These are phyloP conservation scores for Drosophila arawakana DNA, from an alignment of 1,140 invertebrate species.

Conservation along the genomic window DNA sequence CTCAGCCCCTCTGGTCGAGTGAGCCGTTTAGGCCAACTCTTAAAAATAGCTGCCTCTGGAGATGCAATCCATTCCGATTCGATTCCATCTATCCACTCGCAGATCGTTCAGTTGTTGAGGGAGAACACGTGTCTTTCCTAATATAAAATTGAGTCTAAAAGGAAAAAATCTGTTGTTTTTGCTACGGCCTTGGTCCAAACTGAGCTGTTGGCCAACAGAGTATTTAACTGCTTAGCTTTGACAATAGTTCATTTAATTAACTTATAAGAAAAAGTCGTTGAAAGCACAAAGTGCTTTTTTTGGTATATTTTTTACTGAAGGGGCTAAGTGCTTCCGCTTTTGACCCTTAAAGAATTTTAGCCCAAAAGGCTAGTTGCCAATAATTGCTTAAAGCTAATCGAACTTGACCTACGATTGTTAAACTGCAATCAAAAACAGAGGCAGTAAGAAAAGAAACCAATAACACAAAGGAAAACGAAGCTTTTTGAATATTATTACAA, in stretches of 20 bases:
- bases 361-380: constrained; percentile 12
- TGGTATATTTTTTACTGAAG: neutral
- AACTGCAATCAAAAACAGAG: constrained; percentile 51
- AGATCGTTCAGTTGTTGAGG: constrained; percentile 55
- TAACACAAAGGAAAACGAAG: constrained; percentile 19
- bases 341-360: neutral
- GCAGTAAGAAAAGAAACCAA: constrained; percentile 8
- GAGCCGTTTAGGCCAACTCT: constrained; percentile 71
- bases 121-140: constrained; percentile 70
- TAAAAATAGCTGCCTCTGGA: constrained; percentile 75
- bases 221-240: too few relatives aligned
- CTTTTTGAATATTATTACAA: constrained; percentile 76
- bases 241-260: neutral
- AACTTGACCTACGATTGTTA: constrained; percentile 63
- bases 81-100: too few relatives aligned
- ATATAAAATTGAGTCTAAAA: neutral
- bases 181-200: constrained; percentile 9
- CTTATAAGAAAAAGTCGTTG: too few relatives aligned
- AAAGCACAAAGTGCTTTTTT: neutral
- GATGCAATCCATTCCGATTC: constrained; percentile 38
- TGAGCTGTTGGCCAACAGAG: neutral
- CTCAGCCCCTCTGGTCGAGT: neutral
- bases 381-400: constrained; percentile 41
- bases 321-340: constrained; percentile 30
- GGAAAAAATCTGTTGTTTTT: constrained; percentile 1